phyloP scores from a whole-genome alignment of 2,797 vertebrate genomes.

The Oreortyx pictus region DNA sequence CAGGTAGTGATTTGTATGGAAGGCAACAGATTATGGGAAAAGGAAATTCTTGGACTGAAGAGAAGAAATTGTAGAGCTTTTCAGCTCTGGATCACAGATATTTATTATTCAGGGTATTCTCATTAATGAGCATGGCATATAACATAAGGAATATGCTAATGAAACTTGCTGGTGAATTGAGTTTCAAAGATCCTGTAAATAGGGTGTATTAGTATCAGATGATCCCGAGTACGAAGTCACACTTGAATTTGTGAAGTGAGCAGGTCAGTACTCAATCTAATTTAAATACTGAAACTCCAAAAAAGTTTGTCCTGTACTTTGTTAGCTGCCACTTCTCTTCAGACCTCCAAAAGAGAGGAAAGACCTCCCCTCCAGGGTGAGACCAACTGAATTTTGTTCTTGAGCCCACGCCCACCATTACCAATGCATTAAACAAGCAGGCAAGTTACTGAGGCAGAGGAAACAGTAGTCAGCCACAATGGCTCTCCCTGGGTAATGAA shows the following conservation, averaged over 20 bases:
- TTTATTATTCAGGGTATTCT: neutral
- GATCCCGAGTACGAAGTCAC: neutral
- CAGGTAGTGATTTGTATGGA: conserved; percentile 33
- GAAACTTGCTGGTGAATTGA: neutral
- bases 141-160: neutral
- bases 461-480: neutral
- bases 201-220: neutral
- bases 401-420: neutral
- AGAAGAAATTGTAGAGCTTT: conserved; percentile 3
- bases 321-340: neutral
- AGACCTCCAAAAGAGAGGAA: neutral
- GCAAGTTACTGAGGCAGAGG: neutral
- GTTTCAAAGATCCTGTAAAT: neutral
- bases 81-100: neutral
- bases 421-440: neutral
- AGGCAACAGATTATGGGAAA: conserved; percentile 36
- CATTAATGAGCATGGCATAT: neutral
- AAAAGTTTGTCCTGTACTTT: neutral
- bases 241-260: neutral
- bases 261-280: neutral
- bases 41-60: conserved; percentile 47
- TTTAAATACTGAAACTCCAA: neutral
- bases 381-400: neutral
- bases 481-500: neutral
- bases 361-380: neutral